Conservation (phyloP, 1,140 invertebrate genomes). For the Atta texana region DNA sequence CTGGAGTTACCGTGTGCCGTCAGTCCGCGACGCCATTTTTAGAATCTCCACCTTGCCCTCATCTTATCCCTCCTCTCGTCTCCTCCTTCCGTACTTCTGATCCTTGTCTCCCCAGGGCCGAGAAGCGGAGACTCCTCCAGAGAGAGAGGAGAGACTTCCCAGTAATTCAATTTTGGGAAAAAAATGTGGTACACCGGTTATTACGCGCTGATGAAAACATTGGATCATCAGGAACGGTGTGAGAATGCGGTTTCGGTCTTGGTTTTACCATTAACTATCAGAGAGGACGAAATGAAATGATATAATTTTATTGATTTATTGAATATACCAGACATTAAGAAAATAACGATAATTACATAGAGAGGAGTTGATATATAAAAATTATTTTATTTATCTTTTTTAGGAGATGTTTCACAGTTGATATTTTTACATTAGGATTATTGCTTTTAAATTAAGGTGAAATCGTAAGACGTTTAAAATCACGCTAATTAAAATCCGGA, state of each 20-base stretch:
- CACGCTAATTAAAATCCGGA: neutral
- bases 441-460: neutral
- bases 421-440: slow-evolving; percentile 2
- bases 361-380: neutral
- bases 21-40: slow-evolving; percentile 53
- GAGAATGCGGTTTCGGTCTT: slow-evolving; percentile 51
- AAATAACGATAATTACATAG: neutral
- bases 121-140: neutral
- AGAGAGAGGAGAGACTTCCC: slow-evolving; percentile 15
- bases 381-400: neutral
- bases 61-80: neutral
- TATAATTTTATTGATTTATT: slow-evolving; percentile 4
- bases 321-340: neutral
- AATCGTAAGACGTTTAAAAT: neutral
- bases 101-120: slow-evolving; percentile 5
- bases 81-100: slow-evolving; percentile 5
- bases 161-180: slow-evolving; percentile 71
- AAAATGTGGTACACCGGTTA: slow-evolving; percentile 66
- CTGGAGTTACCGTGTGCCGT: slow-evolving; percentile 62
- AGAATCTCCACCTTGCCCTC: slow-evolving; percentile 39
- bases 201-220: slow-evolving; percentile 71
- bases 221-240: slow-evolving; percentile 42
- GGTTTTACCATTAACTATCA: slow-evolving; percentile 13
- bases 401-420: neutral
- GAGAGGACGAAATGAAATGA: slow-evolving; percentile 10